A percentile compares a stretch with the other conserved stretches of the same genome.
Evolutionary conservation across 2,888 invertebrate genomes (phyloP).

Genomic region (Lobophora halterata): DNA sequence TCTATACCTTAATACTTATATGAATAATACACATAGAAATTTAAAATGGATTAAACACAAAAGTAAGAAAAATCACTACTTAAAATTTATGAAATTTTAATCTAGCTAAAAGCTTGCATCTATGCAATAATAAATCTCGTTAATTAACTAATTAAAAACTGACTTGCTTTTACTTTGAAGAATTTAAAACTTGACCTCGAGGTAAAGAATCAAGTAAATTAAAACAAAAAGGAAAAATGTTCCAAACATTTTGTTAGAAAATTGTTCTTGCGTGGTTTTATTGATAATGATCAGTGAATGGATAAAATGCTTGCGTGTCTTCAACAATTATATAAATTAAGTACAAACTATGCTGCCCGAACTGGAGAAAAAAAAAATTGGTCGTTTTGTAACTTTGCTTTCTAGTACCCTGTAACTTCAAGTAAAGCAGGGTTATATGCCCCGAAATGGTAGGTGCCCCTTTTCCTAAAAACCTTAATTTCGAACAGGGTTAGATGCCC

Average conservation of each 20-base stretch:
- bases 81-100: too few relatives aligned
- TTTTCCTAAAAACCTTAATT: too few relatives aligned
- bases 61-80: too few relatives aligned
- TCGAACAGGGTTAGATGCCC: too few relatives aligned
- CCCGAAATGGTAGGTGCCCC: too few relatives aligned
- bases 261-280: constrained; percentile 15
- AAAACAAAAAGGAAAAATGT: constrained; percentile 1
- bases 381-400: too few relatives aligned
- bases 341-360: constrained; percentile 2
- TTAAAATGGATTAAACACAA: too few relatives aligned
- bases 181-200: constrained; percentile 9
- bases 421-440: too few relatives aligned
- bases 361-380: constrained; percentile 2
- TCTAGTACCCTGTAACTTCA: too few relatives aligned
- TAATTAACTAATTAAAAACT: constrained; percentile 10
- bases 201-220: constrained; percentile 7
- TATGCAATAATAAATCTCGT: constrained; percentile 3
- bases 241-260: constrained; percentile 9
- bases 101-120: constrained; percentile 8
- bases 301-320: constrained; percentile 11
- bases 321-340: constrained; percentile 12
- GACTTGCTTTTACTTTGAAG: constrained; percentile 12
- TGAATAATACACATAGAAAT: too few relatives aligned
- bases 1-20: not conserved
- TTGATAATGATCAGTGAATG: constrained; percentile 15